Evolutionary conservation across 1,140 invertebrate species (phyloP).

Genomic region (Ladona fulva): DNA sequence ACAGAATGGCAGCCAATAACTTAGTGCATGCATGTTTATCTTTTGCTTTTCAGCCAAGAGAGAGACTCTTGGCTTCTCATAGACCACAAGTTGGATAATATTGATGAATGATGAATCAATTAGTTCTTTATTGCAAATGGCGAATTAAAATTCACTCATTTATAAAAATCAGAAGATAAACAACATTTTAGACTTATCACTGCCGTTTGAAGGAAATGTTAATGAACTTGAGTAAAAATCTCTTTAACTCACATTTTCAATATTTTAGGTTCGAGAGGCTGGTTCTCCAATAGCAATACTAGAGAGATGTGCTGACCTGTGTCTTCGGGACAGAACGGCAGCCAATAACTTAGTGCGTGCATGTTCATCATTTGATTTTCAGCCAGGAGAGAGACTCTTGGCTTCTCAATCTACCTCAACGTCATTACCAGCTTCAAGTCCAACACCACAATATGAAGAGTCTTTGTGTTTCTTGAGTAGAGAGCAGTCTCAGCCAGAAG

Average conservation of each 20-base stretch:
- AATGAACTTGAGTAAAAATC: no score
- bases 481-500: conserved; percentile 74
- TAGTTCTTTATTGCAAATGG: no score
- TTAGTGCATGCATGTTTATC: conserved; percentile 70
- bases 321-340: conserved; percentile 67
- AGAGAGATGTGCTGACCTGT: conserved; percentile 73
- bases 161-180: conserved; percentile 4
- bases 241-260: neutral
- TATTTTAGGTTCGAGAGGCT: conserved; percentile 57
- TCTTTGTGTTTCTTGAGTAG: conserved; percentile 80
- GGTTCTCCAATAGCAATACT: conserved; percentile 74
- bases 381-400: conserved; percentile 67
- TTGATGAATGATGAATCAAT: no score
- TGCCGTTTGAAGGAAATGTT: no score
- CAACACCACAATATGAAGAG: conserved; percentile 69
- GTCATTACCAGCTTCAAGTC: neutral
- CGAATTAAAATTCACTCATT: no score
- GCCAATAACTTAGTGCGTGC: conserved; percentile 68
- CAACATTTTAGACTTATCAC: no score
- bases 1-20: conserved; percentile 68
- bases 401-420: conserved; percentile 63
- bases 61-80: conserved; percentile 61
- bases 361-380: conserved; percentile 82
- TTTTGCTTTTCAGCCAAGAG: conserved; percentile 83
- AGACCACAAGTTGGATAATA: neutral